These are phyloP conservation scores for Ferrisia virgata DNA, from an alignment of 2,888 invertebrate genomes.

Conservation along the genomic window DNA sequence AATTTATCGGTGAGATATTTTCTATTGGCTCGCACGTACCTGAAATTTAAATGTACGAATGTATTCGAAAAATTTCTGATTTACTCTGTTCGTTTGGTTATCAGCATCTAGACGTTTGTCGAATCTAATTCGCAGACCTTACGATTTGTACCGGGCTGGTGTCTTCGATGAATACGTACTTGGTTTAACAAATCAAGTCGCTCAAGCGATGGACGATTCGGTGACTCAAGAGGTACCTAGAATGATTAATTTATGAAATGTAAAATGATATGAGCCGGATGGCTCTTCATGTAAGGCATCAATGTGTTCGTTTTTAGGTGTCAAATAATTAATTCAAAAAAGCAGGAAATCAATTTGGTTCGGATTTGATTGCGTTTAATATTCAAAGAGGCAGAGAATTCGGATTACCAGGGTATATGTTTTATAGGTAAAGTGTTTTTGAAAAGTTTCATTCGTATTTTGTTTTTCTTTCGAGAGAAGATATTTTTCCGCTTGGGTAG, in stretches of 20 bases:
- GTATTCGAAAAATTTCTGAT: background rate
- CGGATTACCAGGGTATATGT: slow-evolving; percentile 89
- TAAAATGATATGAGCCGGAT: too few relatives aligned
- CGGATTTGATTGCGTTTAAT: slow-evolving; percentile 89
- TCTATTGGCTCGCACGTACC: background rate
- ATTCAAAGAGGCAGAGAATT: slow-evolving; percentile 91
- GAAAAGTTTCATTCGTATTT: too few relatives aligned
- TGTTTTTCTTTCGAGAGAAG: background rate
- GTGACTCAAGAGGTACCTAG: slow-evolving; percentile 65
- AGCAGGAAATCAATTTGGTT: slow-evolving; percentile 63
- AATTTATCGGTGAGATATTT: slow-evolving; percentile 79
- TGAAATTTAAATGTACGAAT: too few relatives aligned
- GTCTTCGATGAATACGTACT: slow-evolving; percentile 88
- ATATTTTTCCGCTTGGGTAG: background rate
- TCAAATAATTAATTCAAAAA: slow-evolving; percentile 86
- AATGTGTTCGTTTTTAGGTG: slow-evolving; percentile 63
- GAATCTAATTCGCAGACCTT: slow-evolving; percentile 82
- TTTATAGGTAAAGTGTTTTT: slow-evolving; percentile 71
- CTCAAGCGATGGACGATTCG: slow-evolving; percentile 92
- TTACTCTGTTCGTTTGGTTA: slow-evolving; percentile 51
- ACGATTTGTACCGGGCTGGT: slow-evolving; percentile 84
- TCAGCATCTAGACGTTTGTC: slow-evolving; percentile 83
- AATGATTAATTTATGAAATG: too few relatives aligned
- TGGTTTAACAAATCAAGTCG: slow-evolving; percentile 90
- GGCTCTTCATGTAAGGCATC: too few relatives aligned